A percentile compares a stretch with the other conserved stretches of the same genome.
Conservation (phyloP, 2,888 invertebrate species). For the Listrodromus nycthemerus region DNA sequence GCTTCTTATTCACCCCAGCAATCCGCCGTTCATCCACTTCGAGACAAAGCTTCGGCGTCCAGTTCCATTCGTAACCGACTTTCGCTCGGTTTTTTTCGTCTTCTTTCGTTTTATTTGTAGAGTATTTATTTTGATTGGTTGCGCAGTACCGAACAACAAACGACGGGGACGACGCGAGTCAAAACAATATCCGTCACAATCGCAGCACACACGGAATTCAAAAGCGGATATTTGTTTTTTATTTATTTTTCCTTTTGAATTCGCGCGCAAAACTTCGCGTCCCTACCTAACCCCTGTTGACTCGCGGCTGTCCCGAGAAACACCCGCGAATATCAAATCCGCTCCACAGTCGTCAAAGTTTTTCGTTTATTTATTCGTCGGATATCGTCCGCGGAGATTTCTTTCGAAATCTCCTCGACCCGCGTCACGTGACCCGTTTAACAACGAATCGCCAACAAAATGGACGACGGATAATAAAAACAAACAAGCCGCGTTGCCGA, state of each 20-base stretch:
- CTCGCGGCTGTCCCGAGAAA: conserved; percentile 55
- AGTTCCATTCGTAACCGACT: conserved; percentile 44
- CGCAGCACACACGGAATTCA: conserved; percentile 51
- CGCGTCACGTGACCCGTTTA: too few species aligned
- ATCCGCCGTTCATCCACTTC: conserved; percentile 45
- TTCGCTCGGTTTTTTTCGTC: not conserved
- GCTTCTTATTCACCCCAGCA: conserved; percentile 13
- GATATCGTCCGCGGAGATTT: conserved; percentile 12
- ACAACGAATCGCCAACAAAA: not conserved
- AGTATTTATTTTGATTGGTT: not conserved
- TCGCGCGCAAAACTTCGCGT: conserved; percentile 56
- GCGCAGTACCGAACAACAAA: not conserved
- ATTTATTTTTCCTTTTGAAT: conserved; percentile 41
- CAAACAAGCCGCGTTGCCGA: not conserved
- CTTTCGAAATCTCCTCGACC: too few species aligned
- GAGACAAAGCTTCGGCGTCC: conserved; percentile 14
- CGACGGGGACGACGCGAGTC: not conserved
- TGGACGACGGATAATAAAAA: not conserved
- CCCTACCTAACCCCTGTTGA: conserved; percentile 60
- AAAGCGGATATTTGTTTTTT: not conserved
- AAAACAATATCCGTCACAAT: conserved; percentile 32
- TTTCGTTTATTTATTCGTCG: not conserved
- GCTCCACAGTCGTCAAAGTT: conserved; percentile 38
- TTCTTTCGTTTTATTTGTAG: not conserved
- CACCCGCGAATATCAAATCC: conserved; percentile 58